Percentiles rank a stretch among this genome's conserved stretches.
phyloP scores from a whole-genome alignment of 2,113 vertebrate species.

The Emydura subglobosa region DNA sequence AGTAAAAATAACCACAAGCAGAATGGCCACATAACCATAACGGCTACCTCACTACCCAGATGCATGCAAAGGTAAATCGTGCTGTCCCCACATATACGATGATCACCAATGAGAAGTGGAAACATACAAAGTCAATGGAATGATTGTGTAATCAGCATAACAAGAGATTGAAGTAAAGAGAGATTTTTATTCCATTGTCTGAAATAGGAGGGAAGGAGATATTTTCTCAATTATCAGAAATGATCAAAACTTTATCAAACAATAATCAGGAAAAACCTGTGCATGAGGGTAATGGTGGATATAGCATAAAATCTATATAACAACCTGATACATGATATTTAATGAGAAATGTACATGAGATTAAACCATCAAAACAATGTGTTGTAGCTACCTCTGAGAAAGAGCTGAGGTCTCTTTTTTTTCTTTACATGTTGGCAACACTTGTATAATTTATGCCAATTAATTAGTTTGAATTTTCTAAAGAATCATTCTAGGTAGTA shows the following conservation, averaged over 20 bases:
- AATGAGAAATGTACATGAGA: neutral
- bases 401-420: neutral
- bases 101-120: neutral
- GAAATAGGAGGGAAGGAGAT: no score
- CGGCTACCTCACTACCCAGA: neutral
- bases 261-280: neutral
- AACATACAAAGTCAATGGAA: neutral
- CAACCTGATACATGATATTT: neutral
- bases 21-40: neutral
- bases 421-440: neutral
- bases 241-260: neutral
- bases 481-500: neutral
- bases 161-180: neutral
- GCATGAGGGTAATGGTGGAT: neutral
- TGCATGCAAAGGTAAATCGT: neutral
- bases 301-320: neutral
- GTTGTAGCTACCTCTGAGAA: neutral
- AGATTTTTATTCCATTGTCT: neutral
- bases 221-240: neutral
- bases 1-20: neutral
- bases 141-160: neutral
- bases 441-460: neutral
- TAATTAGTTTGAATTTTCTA: neutral
- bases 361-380: neutral
- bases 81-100: neutral